Conservation (phyloP, 2,888 invertebrate genomes). For the Philopedon plagiatum region DNA sequence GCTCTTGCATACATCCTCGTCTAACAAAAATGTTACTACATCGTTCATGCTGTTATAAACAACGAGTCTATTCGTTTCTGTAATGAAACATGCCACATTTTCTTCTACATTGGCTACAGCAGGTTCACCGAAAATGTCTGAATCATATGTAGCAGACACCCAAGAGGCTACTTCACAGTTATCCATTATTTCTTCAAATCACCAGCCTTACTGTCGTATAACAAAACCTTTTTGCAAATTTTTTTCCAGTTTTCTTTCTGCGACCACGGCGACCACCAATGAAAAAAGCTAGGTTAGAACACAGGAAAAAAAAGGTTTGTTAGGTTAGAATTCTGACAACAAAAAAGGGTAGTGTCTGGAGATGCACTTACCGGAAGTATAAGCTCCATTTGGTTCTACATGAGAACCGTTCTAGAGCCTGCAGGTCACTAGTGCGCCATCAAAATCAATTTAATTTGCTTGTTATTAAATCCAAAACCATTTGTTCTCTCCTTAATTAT, state of each 20-base stretch:
- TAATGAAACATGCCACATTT: conserved; percentile 37
- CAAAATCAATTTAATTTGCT: too few species aligned
- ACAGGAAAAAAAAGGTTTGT: too few species aligned
- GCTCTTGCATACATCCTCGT: conserved; percentile 14
- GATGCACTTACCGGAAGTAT: too few species aligned
- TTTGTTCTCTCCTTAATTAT: too few species aligned
- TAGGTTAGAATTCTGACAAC: too few species aligned
- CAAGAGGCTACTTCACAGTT: conserved; percentile 3
- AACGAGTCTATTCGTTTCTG: conserved; percentile 22
- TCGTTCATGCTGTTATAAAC: conserved; percentile 23
- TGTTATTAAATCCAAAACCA: too few species aligned
- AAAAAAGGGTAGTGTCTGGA: too few species aligned
- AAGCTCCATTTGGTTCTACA: too few species aligned
- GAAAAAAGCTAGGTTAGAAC: neutral
- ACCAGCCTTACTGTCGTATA: neutral
- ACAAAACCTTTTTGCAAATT: neutral
- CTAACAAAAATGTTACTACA: neutral
- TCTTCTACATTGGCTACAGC: conserved; percentile 13
- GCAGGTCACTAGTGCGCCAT: too few species aligned
- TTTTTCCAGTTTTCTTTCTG: too few species aligned
- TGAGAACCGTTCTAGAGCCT: too few species aligned
- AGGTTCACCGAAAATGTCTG: neutral
- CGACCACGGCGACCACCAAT: too few species aligned
- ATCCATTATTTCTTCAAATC: conserved; percentile 3
- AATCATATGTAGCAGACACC: neutral